Base-by-base conservation (phyloP, 2,888 invertebrate genomes). In the Idaea straminata region DNA sequence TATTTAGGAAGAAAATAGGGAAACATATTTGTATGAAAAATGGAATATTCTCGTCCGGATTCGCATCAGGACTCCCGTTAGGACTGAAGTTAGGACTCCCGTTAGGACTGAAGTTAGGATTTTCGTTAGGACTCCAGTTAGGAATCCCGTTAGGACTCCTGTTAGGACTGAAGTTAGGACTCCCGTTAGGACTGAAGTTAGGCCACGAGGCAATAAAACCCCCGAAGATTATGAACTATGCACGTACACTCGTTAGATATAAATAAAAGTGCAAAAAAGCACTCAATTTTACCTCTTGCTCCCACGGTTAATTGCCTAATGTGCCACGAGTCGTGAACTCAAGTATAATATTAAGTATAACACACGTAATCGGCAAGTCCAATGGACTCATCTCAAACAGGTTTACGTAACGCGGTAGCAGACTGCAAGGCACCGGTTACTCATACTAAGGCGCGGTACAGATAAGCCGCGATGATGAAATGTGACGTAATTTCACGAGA, bases 401-500 rank as follows among this genome's bases (percentile, higher is more conserved):
- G 86, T 85, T 85, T 75, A 65, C 82, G 87, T 87, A 87, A 85
- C 82, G 75, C 84, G 77, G 86, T 81, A 78, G 86, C 80, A 84
- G 86, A 84, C 86, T 65, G 83, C 82, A 75, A 72, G 86, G 84
- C 82, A 75, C 78, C 79, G 72, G 74, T 82, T 47, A 47, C 78
- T 73, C 74, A 82, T 83, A 85, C 78, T 84, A 83, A 84, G 47
- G 47, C 47, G 47, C 47, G 47, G 47, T 47, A 47, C 47, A 47
- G 47, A 47, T 47, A 13, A 47, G 47, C 10, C 10, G 10, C 47
- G 47, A 47, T 47, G 47, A 47, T 4, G 47, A 47, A 7, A 4
- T 47, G 47, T 47, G 47, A 47, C 47, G 47, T 13, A 47, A 47
- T 47, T 47, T 47, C 47, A 13, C 2, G 47, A 4, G 47, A 3